Evolutionary conservation across 1,140 invertebrate genomes (phyloP).

Genomic region (Hyposmocoma kahamanoa): DNA sequence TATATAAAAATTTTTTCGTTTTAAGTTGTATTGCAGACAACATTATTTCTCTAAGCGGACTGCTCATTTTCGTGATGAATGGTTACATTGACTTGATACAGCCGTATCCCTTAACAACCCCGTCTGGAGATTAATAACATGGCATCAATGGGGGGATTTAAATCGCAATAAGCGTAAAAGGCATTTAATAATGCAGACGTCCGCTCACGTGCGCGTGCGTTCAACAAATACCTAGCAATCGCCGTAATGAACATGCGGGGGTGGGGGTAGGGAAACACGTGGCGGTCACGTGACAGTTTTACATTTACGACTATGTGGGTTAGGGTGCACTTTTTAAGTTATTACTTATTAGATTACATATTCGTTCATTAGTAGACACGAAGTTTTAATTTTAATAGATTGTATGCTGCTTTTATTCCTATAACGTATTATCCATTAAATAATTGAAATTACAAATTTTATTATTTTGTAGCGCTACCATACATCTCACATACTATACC

Average conservation of each 20-base stretch:
- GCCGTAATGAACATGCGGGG: conserved; percentile 49
- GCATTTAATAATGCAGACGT: conserved; percentile 72
- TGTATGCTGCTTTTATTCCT: too few relatives aligned
- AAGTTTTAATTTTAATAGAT: too few relatives aligned
- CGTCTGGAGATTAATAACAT: conserved; percentile 47
- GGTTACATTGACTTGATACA: conserved; percentile 23
- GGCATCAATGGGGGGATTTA: conserved; percentile 38
- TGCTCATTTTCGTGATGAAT: conserved; percentile 29
- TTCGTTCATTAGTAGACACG: too few relatives aligned
- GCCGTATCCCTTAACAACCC: conserved; percentile 28
- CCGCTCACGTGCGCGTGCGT: conserved; percentile 41
- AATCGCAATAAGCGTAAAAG: conserved; percentile 70
- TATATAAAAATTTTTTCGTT: too few relatives aligned
- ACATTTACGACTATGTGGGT: conserved; percentile 34
- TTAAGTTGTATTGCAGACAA: too few relatives aligned
- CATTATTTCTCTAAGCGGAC: too few relatives aligned
- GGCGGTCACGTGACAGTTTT: conserved; percentile 57
- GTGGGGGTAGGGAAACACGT: conserved; percentile 28
- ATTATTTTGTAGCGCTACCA: too few relatives aligned
- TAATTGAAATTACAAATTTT: too few relatives aligned
- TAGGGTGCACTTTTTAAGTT: conserved; percentile 25
- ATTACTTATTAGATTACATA: too few relatives aligned
- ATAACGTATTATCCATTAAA: too few relatives aligned
- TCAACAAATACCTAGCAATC: conserved; percentile 62
- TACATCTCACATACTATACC: too few relatives aligned